Evolutionary conservation across 2,797 vertebrate genomes (phyloP), one percentile per base, ranked within the genome.

Genomic region (Betta splendens): DNA sequence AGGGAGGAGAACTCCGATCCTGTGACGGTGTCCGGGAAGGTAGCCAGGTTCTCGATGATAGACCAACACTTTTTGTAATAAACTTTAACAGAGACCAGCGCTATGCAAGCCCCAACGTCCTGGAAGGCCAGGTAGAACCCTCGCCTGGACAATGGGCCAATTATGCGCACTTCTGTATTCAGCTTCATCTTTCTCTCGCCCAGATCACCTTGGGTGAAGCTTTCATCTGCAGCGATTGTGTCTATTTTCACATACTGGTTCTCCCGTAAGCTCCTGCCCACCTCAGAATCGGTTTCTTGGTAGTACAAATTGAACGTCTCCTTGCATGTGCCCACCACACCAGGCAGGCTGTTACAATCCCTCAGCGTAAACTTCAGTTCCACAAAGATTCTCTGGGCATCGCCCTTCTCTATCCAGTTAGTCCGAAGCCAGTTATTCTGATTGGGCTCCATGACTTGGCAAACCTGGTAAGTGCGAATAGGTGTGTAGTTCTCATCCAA

Each of bases 1-100:
- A 99, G 91, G 35, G 97, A 99, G 71, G 97, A 98, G 89, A 99
- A 99, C 91, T 98, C 97, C 6, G 96, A 98, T 52, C 97, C 97
- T 18, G 97, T 99, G 90, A 98, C 96, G 5, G 97, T 98, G 92
- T 99, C 97, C 40, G 95, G 95, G 91, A 99, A 99, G 37, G 95
- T 92, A 88, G 97, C 97, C 94, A 99, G 92, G 89, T 99, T 99
- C 92, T 99, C 97, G 86, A 99, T 98, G 92, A 99, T 98, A 52
- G 97, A 97, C 97, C 97, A 98, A 80, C 97, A 99, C 89, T 98
- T 99, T 92, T 99, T 99, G 92, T 98, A 98, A 88, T 99, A 99
- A 33, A 98, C 97, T 89, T 97, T 98, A 87, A 99, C 97, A 44
- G 97, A 99, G 80, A 99, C 97, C 90, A 98, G 91, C 73, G 97